These are phyloP conservation scores for Psococerastis gibbosa DNA, from an alignment of 2,888 invertebrate genomes.

Conservation along the genomic window DNA sequence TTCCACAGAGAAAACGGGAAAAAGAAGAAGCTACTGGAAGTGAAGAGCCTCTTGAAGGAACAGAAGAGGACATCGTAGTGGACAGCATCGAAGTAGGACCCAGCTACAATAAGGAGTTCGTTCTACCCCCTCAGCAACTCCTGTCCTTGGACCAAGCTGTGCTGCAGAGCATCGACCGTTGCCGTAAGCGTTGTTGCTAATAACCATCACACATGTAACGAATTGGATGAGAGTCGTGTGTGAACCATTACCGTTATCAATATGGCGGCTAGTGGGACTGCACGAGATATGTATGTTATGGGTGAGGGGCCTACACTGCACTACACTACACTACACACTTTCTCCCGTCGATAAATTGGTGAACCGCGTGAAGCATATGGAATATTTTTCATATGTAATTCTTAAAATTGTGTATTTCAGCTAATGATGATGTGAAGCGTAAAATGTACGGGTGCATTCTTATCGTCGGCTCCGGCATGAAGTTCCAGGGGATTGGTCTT, in stretches of 20 bases:
- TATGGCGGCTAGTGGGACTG: too few relatives aligned
- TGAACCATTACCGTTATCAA: too few relatives aligned
- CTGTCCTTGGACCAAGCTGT: slow-evolving; percentile 81
- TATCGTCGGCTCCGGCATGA: slow-evolving; percentile 81
- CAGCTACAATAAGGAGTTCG: slow-evolving; percentile 37
- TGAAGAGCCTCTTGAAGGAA: slow-evolving; percentile 21
- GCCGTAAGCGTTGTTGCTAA: slow-evolving; percentile 36
- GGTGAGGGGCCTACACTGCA: too few relatives aligned
- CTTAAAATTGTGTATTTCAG: too few relatives aligned
- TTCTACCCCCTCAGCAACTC: slow-evolving; percentile 56
- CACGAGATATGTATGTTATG: too few relatives aligned
- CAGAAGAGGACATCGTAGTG: slow-evolving; percentile 54
- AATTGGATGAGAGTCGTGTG: too few relatives aligned
- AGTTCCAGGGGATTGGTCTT: slow-evolving; percentile 61
- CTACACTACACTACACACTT: too few relatives aligned
- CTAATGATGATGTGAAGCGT: slow-evolving; percentile 70
- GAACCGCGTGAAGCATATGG: too few relatives aligned
- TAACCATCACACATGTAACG: too few relatives aligned
- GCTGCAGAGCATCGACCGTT: slow-evolving; percentile 76
- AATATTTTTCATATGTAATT: too few relatives aligned
- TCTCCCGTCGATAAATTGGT: too few relatives aligned
- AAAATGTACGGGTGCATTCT: slow-evolving; percentile 89
- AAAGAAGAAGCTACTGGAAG: slow-evolving; percentile 29
- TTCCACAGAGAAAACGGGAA: slow-evolving; percentile 40
- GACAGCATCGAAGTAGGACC: slow-evolving; percentile 33